Evolutionary conservation across 2,888 invertebrate species (phyloP).

Genomic region (Tipula unca): DNA sequence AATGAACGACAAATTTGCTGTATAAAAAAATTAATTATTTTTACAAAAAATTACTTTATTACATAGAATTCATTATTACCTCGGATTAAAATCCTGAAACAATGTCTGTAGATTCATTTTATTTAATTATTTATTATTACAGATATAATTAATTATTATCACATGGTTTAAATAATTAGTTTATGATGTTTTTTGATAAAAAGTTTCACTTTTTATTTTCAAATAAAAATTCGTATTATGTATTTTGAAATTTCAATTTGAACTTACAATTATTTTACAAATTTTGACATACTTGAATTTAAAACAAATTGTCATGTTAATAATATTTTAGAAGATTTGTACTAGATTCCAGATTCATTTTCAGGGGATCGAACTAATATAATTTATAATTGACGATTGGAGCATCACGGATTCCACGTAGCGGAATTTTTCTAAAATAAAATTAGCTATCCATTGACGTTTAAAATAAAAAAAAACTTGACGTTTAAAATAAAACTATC

Average conservation of each 20-base stretch:
- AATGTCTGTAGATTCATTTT: slow-evolving; percentile 78
- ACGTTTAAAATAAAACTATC: too few species aligned
- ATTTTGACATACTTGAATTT: background rate
- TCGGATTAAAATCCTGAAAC: slow-evolving; percentile 87
- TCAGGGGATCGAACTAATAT: too few species aligned
- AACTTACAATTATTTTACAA: background rate
- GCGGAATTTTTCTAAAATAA: too few species aligned
- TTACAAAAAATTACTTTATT: slow-evolving; percentile 25
- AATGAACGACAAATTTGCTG: slow-evolving; percentile 96
- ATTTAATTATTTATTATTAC: background rate
- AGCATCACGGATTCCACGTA: too few species aligned
- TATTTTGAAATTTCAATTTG: background rate
- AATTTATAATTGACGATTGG: too few species aligned
- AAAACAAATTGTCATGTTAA: too few species aligned
- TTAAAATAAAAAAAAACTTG: too few species aligned
- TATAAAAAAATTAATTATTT: slow-evolving; percentile 32
- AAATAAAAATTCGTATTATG: background rate
- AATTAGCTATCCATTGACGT: too few species aligned
- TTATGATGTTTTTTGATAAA: background rate
- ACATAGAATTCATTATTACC: slow-evolving; percentile 47
- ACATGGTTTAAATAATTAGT: background rate
- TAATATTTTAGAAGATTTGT: too few species aligned
- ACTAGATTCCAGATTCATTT: too few species aligned
- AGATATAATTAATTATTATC: background rate
- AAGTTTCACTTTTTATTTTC: background rate